Percentiles rank a stretch among this genome's conserved stretches.
phyloP scores from a whole-genome alignment of 2,888 invertebrate species.

The Malachius bipustulatus region DNA sequence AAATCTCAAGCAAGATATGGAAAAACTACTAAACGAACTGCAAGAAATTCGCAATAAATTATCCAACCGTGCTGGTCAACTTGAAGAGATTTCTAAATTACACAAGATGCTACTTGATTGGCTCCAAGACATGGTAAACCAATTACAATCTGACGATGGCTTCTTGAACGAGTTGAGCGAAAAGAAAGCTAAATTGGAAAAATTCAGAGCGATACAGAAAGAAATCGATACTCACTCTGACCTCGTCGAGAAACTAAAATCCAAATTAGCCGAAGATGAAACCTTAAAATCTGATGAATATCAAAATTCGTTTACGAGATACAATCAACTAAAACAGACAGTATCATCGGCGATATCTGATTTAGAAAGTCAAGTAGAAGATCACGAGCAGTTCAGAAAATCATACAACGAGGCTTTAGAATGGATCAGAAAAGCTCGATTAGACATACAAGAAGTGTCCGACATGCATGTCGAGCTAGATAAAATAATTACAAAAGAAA shows the following conservation, averaged over 20 bases:
- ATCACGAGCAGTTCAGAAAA: constrained; percentile 79
- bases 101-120: constrained; percentile 74
- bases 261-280: constrained; percentile 57
- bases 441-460: constrained; percentile 73
- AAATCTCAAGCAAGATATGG: constrained; percentile 77
- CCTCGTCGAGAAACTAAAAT: constrained; percentile 62
- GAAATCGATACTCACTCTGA: constrained; percentile 74
- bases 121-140: constrained; percentile 79
- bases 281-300: constrained; percentile 50
- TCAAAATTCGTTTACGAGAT: constrained; percentile 56
- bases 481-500: constrained; percentile 61
- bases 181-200: constrained; percentile 80
- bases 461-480: constrained; percentile 83
- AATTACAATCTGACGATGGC: constrained; percentile 61
- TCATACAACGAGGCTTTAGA: constrained; percentile 72
- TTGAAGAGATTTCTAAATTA: constrained; percentile 79
- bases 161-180: constrained; percentile 78
- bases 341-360: constrained; percentile 54
- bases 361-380: constrained; percentile 70
- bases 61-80: constrained; percentile 59
- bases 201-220: constrained; percentile 68
- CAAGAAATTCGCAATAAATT: constrained; percentile 68
- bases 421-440: constrained; percentile 68
- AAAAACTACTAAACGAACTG: constrained; percentile 70
- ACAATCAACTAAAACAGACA: constrained; percentile 53